Base-by-base conservation (phyloP, 2,888 invertebrate species). In the Lymantria dispar region DNA sequence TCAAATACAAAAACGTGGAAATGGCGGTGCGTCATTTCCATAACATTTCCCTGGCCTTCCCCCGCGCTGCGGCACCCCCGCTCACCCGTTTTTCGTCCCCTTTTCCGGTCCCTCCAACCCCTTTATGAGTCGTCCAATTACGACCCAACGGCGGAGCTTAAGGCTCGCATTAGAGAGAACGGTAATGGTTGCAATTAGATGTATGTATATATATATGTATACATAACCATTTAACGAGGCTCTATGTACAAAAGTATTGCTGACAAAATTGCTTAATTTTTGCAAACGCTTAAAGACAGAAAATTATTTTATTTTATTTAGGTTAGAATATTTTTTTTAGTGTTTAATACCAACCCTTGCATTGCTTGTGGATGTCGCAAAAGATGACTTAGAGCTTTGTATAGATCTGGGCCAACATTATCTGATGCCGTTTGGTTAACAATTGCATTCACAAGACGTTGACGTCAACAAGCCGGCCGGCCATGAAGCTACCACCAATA, bases 1-100 rank as follows among this genome's bases (percentile, higher is more conserved):
- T 91, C 90, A 90, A 90, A 91, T 90, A 91, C 89, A 89, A 90
- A 91, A 91, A 87, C 85, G 83, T 85, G 89, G 87, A 88, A 90
- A 89, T 88, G 87, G 89, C 80, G 87, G 86, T 88, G 87, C 87
- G 88, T 90, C 89, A 91, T 91, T 90, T 91, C 89, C 91, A 90
- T 90, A 85, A 87, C 83, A 88, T 87, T 85, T 81, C 77, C 66
- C 62, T 54, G 56, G 43, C 45, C 56, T 31, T 43, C 51, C 51
- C 46, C 74, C 68, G 61, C 56, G 46, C 43, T 54, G 56, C 70
- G 48, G 14, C 11, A 45, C 30, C 69, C 72, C 70, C 62, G 66
- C 60, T 54, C 59, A 63, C 78, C 78, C 82, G 80, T 75, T 74
- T 80, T 83, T 81, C 76, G 77, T 76, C 80, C 85, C 84, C 78